Percentiles rank a stretch among this genome's conserved stretches.
These are phyloP conservation scores for Macropis europaea DNA, from an alignment of 2,888 invertebrate species.

Conservation along the genomic window DNA sequence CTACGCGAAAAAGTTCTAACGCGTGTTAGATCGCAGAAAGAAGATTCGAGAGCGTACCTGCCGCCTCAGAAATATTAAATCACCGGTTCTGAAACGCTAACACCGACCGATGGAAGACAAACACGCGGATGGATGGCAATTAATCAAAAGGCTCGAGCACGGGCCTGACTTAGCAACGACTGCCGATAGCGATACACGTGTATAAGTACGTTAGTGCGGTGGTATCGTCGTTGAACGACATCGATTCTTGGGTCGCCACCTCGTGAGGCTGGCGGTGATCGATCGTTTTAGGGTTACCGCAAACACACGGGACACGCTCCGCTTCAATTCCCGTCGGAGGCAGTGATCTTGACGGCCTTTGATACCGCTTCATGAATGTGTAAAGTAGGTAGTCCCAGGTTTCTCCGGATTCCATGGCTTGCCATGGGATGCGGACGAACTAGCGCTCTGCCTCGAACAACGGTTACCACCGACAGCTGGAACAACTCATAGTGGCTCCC, in stretches of 20 bases:
- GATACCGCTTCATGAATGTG: constrained; percentile 77
- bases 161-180: constrained; percentile 31
- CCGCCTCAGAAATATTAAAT: background rate
- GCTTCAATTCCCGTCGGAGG: constrained; percentile 68
- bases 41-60: too few relatives aligned
- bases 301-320: constrained; percentile 75
- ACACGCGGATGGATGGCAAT: constrained; percentile 70
- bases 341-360: constrained; percentile 74
- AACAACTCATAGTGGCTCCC: constrained; percentile 26
- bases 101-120: constrained; percentile 52
- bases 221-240: constrained; percentile 59
- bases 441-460: constrained; percentile 12
- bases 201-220: constrained; percentile 46
- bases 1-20: too few relatives aligned
- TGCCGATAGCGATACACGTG: constrained; percentile 51
- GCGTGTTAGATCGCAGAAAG: too few relatives aligned
- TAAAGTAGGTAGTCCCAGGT: constrained; percentile 65
- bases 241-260: constrained; percentile 66
- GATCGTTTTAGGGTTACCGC: constrained; percentile 78
- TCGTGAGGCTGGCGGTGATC: constrained; percentile 69
- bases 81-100: background rate
- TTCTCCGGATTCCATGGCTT: constrained; percentile 38
- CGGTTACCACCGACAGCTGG: constrained; percentile 22
- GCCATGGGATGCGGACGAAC: constrained; percentile 3
- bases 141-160: constrained; percentile 66